Evolutionary conservation across 2,797 vertebrate species (phyloP).

Genomic region (Schizothorax lantsangensis): DNA sequence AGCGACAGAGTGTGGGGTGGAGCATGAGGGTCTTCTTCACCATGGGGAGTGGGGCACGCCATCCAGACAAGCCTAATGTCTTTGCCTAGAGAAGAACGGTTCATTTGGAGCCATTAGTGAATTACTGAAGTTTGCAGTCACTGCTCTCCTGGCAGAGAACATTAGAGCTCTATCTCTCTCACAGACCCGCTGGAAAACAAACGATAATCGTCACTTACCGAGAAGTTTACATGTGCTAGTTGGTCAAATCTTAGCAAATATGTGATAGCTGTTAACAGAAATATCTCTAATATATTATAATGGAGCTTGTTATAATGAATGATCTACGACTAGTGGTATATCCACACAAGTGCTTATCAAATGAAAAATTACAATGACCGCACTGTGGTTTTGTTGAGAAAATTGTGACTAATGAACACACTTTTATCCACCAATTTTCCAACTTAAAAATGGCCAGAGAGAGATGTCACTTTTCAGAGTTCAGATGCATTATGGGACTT

Average conservation of each 20-base stretch:
- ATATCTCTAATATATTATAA: slow-evolving; percentile 56
- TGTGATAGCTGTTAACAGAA: background rate
- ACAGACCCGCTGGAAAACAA: slow-evolving; percentile 32
- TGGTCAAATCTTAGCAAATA: slow-evolving; percentile 6
- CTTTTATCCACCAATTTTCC: slow-evolving; percentile 21
- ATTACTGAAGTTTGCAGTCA: slow-evolving; percentile 51
- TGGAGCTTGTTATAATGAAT: slow-evolving; percentile 54
- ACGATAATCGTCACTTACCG: slow-evolving; percentile 17
- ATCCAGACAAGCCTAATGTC: slow-evolving; percentile 49
- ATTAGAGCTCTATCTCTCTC: slow-evolving; percentile 34
- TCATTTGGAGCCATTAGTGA: slow-evolving; percentile 60
- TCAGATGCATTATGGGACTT: slow-evolving; percentile 30
- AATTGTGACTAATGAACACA: slow-evolving; percentile 51
- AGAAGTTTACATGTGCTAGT: background rate
- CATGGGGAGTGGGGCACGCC: slow-evolving; percentile 30
- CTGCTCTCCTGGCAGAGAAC: slow-evolving; percentile 44
- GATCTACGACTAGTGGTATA: slow-evolving; percentile 35
- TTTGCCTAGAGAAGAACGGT: slow-evolving; percentile 52
- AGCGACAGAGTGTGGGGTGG: slow-evolving; percentile 7
- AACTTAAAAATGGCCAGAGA: slow-evolving; percentile 37
- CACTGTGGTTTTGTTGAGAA: slow-evolving; percentile 38
- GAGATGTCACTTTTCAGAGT: slow-evolving; percentile 41
- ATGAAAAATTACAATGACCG: slow-evolving; percentile 37
- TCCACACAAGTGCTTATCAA: slow-evolving; percentile 12
- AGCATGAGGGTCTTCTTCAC: slow-evolving; percentile 42